phyloP scores from a whole-genome alignment of 2,888 invertebrate species.

The Dryobotodes eremita region DNA sequence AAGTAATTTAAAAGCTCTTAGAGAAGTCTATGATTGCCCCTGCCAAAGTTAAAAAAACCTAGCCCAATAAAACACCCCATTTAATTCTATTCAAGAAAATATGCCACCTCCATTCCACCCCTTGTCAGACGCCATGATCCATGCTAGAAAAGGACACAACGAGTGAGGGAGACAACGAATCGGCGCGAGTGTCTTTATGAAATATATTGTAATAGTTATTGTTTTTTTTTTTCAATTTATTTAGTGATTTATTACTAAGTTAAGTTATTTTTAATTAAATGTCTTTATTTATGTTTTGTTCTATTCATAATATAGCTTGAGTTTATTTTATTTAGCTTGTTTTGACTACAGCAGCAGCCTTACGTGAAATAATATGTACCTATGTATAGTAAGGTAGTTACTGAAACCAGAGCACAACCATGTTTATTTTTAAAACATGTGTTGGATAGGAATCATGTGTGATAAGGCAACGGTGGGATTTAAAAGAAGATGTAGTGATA shows the following conservation, averaged over 20 bases:
- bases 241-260: constrained; percentile 1
- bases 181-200: constrained; percentile 56
- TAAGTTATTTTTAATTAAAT: constrained; percentile 1
- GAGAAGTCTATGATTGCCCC: background rate
- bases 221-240: constrained; percentile 29
- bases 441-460: too few relatives aligned
- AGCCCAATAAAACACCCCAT: background rate
- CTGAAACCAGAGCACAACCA: too few relatives aligned
- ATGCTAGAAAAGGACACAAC: constrained; percentile 30
- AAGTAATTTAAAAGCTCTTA: background rate
- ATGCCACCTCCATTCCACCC: constrained; percentile 47
- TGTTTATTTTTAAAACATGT: too few relatives aligned
- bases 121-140: background rate
- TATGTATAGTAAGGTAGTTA: background rate
- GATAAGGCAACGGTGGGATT: too few relatives aligned
- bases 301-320: background rate
- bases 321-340: background rate
- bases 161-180: constrained; percentile 53
- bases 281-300: background rate
- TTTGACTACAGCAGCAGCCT: background rate
- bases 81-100: background rate
- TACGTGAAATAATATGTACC: background rate
- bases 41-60: background rate
- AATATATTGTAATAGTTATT: constrained; percentile 45
- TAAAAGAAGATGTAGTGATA: too few relatives aligned